These are phyloP conservation scores for Physeter macrocephalus DNA, from an alignment of 2,113 vertebrate species.

Conservation along the genomic window DNA sequence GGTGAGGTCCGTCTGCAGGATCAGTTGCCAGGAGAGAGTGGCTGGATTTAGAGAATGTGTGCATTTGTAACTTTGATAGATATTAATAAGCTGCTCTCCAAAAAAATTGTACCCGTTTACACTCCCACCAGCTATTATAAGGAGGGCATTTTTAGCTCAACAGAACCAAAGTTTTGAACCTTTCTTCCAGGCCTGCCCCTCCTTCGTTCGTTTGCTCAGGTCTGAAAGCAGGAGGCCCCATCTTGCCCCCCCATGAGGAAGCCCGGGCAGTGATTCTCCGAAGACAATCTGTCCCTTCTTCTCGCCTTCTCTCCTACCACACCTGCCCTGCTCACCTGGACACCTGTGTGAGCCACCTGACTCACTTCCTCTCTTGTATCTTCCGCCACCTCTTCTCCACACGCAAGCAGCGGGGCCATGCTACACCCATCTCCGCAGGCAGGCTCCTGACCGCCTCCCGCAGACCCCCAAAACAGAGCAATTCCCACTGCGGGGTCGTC, in stretches of 20 bases:
- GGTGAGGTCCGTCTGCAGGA: background rate
- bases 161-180: background rate
- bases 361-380: background rate
- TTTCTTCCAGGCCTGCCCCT: background rate
- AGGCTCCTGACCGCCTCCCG: background rate
- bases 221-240: background rate
- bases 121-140: background rate
- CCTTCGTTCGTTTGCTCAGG: no score
- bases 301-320: accelerated
- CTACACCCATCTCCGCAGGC: background rate
- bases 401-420: accelerated
- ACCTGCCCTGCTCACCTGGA: background rate
- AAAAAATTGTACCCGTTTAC: background rate
- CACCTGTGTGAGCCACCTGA: background rate
- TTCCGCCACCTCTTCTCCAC: no score
- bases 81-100: background rate
- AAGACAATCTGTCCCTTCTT: background rate
- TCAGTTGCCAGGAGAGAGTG: background rate
- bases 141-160: background rate
- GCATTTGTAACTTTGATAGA: background rate
- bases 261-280: background rate
- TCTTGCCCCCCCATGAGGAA: background rate
- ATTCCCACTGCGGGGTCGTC: accelerated
- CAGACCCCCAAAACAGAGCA: no score
- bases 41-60: background rate